Evolutionary conservation across 2,888 invertebrate genomes (phyloP).

Genomic region (Colostygia pectinataria): DNA sequence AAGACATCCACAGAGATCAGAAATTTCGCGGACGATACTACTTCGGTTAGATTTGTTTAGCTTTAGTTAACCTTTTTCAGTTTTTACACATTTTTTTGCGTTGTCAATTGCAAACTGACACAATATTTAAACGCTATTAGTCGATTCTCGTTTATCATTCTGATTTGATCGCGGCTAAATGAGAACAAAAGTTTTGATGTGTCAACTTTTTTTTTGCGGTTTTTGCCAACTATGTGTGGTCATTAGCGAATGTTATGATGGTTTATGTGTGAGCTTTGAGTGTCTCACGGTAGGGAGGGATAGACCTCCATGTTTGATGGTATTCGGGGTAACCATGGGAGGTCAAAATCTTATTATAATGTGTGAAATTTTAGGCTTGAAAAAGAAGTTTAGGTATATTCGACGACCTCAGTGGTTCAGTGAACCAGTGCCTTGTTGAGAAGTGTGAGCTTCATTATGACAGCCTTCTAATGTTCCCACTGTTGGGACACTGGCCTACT

Average conservation of each 20-base stretch:
- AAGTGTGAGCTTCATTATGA: too few species aligned
- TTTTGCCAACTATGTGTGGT: slow-evolving; percentile 62
- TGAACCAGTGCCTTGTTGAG: too few species aligned
- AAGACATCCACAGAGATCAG: too few species aligned
- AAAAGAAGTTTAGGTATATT: too few species aligned
- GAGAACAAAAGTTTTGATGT: slow-evolving; percentile 72
- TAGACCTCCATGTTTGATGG: slow-evolving; percentile 42
- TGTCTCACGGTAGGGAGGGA: slow-evolving; percentile 39
- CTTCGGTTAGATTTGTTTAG: too few species aligned
- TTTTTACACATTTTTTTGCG: slow-evolving; percentile 48
- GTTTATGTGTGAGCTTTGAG: slow-evolving; percentile 46
- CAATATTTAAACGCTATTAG: slow-evolving; percentile 82
- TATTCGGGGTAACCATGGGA: slow-evolving; percentile 14
- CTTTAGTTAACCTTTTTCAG: slow-evolving; percentile 11
- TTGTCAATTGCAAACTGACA: slow-evolving; percentile 66
- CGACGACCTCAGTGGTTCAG: too few species aligned
- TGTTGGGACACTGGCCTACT: too few species aligned
- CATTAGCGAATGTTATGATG: slow-evolving; percentile 53
- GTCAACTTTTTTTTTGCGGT: slow-evolving; percentile 58
- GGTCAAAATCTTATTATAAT: slow-evolving; percentile 12
- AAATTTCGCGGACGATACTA: too few species aligned
- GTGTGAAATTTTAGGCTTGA: background rate
- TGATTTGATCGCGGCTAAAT: slow-evolving; percentile 73
- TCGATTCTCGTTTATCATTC: slow-evolving; percentile 69
- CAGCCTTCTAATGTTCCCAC: too few species aligned